Base-by-base conservation (phyloP, 2,113 vertebrate genomes). In the Actenoides hombroni region DNA sequence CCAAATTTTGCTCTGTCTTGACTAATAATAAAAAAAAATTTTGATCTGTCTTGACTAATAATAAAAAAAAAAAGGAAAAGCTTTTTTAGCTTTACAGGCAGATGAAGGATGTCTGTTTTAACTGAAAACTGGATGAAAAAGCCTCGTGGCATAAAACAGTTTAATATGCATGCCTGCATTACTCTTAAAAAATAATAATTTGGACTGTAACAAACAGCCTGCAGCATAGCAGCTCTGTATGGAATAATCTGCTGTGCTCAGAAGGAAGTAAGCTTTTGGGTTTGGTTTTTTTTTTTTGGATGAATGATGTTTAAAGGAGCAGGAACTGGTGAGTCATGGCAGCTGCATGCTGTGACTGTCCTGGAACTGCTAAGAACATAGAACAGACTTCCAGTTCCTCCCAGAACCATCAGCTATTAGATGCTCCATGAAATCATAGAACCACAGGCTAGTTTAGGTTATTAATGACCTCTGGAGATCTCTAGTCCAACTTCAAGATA, bases 311-410 rank as follows among this genome's bases (percentile, higher is more conserved):
- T 91, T 82, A 82, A 84, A 53, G 75, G 74, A 94, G 42, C 75
- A 88, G 68, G 56, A 57, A 90, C 37, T 40, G 24, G n/a, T 85
- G 93, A 96, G 82, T 96, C 96, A 96, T 42, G 69, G 82, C 93
- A 97, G 90, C 86, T 95, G 88, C 68, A 56, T 63, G 33, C 75
- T 86, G 48, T 88, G 90, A 42, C 75, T 90, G 79, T 90, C 59
- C 64, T 86, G 83, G n/a, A 96, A 46, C 85, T 94, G 79, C 26
- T 67, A 75, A 70, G 88, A 77, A 87, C 92, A 86, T 67, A 78
- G 56, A 95, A 71, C 83, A 96, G 92, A 70, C n/a, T 94, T 92
- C 33, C 57, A 65, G 63, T 86, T 91, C 53, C 56, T 96, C 88
- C 35, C 68, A 56, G 48, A 94, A 59, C 46, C 79, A 74, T 83